phyloP scores from a whole-genome alignment of 2,888 invertebrate species.

The Palloptera scutellata region DNA sequence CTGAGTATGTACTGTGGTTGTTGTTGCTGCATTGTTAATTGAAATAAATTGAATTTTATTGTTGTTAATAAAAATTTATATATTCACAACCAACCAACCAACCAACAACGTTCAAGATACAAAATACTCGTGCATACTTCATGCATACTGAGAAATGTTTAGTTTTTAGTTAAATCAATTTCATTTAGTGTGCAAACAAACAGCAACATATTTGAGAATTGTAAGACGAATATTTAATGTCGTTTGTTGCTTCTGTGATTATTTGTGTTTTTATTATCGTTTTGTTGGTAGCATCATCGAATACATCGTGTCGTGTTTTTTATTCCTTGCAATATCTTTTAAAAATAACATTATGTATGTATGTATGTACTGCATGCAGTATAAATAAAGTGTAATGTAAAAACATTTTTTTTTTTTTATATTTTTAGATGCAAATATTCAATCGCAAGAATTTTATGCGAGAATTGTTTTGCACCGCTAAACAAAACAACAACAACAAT shows the following conservation, averaged over 20 bases:
- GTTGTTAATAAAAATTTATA: constrained; percentile 55
- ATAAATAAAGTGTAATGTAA: too few relatives aligned
- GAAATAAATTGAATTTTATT: constrained; percentile 62
- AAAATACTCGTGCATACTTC: constrained; percentile 16
- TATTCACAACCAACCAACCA: constrained; percentile 5
- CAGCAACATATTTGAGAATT: constrained; percentile 6
- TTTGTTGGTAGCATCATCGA: too few relatives aligned
- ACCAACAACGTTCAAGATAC: constrained; percentile 14
- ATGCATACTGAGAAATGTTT: neutral
- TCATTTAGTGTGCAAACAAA: too few relatives aligned
- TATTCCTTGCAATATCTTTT: too few relatives aligned
- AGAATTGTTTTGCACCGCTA: neutral
- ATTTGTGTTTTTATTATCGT: neutral
- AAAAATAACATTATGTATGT: too few relatives aligned
- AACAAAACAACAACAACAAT: constrained; percentile 30
- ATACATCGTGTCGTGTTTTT: too few relatives aligned
- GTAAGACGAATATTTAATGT: neutral
- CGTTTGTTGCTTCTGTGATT: neutral
- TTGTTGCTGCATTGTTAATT: constrained; percentile 50
- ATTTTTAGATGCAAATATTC: too few relatives aligned
- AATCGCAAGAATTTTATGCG: neutral
- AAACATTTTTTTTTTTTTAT: too few relatives aligned
- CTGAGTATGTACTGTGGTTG: constrained; percentile 23
- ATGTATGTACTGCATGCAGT: too few relatives aligned
- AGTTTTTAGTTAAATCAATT: too few relatives aligned